Base-by-base conservation (phyloP, 2,113 vertebrate genomes). In the Amphiprion ocellaris region DNA sequence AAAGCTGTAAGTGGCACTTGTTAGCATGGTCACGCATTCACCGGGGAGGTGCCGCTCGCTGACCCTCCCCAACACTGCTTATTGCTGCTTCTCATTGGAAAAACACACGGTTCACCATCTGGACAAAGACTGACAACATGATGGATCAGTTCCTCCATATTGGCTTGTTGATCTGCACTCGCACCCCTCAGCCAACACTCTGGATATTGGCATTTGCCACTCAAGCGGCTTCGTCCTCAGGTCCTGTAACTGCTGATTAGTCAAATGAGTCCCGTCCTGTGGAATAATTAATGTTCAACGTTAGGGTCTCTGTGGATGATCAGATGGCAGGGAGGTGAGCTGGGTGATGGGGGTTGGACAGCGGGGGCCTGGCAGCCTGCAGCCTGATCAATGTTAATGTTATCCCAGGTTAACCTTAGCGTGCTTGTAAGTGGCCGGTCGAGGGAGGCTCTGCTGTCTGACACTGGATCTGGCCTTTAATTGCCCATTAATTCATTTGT, bases 131-230 rank as follows among this genome's bases (percentile, higher is more conserved):
- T 96, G 97, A 97, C 97, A 97, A 92, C 87, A 95, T 97, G 97
- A 98, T 96, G 93, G 95, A 98, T 98, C 92, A 86, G 93, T 96
- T 95, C 94, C 93, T 94, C 91, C 85, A 83, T 94, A 95, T 95
- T 95, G 96, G 94, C 94, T 95, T 95, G 94, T 95, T 97, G 95
- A 97, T 96, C 94, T 95, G 96, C 95, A 94, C 92, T 84, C 93
- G 74, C 86, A 81, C 69, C 26, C 54, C 82, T 65, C 19, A n/a
- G 33, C 76, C 19, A 55, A 56, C 68, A 76, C 87, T 95, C 93
- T 92, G 92, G 89, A 92, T 98, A 98, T 98, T 97, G 97, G 95
- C 96, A 96, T 97, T 98, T 98, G 96, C 96, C 96, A 96, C 93
- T 97, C 96, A 97, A 92, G 83, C 83, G 74, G 86, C 75, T 79